phyloP scores from a whole-genome alignment of 2,113 vertebrate species.

The Scortum barcoo region DNA sequence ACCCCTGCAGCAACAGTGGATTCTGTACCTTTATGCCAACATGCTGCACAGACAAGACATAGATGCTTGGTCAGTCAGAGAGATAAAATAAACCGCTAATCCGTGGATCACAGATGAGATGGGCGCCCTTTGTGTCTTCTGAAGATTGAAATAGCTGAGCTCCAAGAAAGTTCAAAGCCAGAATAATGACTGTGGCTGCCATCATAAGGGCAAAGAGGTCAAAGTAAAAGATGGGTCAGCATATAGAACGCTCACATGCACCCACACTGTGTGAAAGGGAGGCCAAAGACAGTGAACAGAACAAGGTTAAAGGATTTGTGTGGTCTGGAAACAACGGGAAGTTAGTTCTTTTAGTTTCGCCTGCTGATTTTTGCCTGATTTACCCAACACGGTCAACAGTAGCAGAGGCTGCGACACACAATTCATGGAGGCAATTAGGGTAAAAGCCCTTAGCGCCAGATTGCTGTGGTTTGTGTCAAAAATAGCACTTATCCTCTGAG shows the following conservation, averaged over 20 bases:
- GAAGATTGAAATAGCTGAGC: conserved; percentile 38
- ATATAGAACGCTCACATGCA: background rate
- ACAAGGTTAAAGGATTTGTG: background rate
- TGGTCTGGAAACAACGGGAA: background rate
- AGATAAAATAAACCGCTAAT: conserved; percentile 32
- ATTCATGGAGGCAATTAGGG: background rate
- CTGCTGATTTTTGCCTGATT: background rate
- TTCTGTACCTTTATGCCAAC: background rate
- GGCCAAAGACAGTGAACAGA: background rate
- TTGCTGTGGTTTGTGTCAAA: background rate
- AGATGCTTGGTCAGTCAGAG: conserved; percentile 36
- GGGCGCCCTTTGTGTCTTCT: conserved; percentile 38
- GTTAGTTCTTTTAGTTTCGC: background rate
- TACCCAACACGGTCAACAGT: background rate
- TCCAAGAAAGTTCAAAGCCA: conserved; percentile 11
- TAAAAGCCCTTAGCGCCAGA: background rate
- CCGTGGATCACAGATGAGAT: conserved; percentile 25
- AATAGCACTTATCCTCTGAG: background rate
- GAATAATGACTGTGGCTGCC: conserved; percentile 12
- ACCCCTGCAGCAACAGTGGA: background rate
- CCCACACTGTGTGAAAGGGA: background rate
- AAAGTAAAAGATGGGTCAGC: conserved; percentile 18
- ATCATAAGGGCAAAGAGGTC: conserved; percentile 6
- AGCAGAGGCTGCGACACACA: background rate
- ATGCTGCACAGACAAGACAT: background rate